Base-by-base conservation (phyloP, 2,797 vertebrate species). In the Danio jaintianensis region DNA sequence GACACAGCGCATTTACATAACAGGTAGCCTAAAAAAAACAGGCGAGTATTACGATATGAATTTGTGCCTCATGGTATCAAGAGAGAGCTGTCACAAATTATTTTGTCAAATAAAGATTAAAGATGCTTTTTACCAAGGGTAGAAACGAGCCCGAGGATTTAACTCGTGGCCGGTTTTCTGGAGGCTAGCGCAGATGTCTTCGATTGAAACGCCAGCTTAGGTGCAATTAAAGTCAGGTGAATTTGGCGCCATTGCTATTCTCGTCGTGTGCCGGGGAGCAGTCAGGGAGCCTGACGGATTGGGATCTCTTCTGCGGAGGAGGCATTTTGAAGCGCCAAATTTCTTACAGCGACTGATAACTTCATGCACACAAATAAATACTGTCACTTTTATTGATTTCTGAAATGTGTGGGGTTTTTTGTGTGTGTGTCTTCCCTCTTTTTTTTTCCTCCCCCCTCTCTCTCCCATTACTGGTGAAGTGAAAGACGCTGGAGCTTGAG, bases 281-380 rank as follows among this genome's bases (percentile, higher is more conserved):
- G 82, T 87, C 87, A 75, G 87, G 84, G 86, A 71, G 85, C 13
- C 84, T 94, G 92, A 94, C 92, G 92, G 93, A 94, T 94, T 90
- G 92, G 90, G 91, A 91, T 92, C 91, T 90, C 88, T 87, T 88
- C 90, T 84, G 91, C 81, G 83, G 89, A 85, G 90, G 90, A 90
- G 90, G 88, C 86, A 85, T 90, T 88, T 87, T 90, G 90, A 92
- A 91, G 90, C 91, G 90, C 89, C 89, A 87, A 88, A 90, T 91
- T 89, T 91, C 88, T 91, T 93, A 92, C 91, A 91, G 91, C 91
- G 75, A 82, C 92, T 93, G 92, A 94, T 94, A 94, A 94, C 92
- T 94, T 94, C 92, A 94, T 94, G 92, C 91, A 91, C 91, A 93
- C 93, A 93, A 94, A 94, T 94, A 93, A 93, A 93, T 92, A 83